Conservation (phyloP, 2,797 vertebrate species). For the Pseudochirops cupreus region DNA sequence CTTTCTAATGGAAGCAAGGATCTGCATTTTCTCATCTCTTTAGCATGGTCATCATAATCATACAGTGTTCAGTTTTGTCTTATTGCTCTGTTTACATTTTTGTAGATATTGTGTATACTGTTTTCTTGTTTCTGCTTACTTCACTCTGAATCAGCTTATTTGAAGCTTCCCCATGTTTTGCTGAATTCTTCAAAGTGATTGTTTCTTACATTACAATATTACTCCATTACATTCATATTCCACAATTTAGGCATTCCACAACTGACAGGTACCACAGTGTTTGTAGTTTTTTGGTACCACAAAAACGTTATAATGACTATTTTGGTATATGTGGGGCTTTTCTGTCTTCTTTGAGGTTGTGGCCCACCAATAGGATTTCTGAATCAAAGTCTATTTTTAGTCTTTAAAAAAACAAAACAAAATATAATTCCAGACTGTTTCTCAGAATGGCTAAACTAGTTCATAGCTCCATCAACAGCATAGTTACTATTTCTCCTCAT, state of each 20-base stretch:
- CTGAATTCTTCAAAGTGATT: not conserved
- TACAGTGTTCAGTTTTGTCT: not conserved
- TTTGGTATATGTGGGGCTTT: not conserved
- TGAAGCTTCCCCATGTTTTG: not conserved
- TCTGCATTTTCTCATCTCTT: not conserved
- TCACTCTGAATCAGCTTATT: not conserved
- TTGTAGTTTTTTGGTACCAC: not conserved
- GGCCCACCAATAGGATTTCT: not conserved
- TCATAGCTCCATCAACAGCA: not conserved
- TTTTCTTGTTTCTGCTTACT: no score
- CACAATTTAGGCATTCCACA: not conserved
- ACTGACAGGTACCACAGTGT: not conserved
- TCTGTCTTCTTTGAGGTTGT: not conserved
- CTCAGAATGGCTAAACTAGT: not conserved
- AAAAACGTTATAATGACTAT: not conserved
- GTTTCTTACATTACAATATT: not conserved
- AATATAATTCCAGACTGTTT: not conserved
- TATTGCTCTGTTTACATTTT: not conserved
- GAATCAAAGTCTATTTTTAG: not conserved
- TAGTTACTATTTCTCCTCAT: not conserved
- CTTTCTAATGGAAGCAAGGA: not conserved
- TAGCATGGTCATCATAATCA: not conserved
- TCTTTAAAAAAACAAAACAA: not conserved
- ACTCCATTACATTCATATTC: not conserved
- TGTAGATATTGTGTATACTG: not conserved